phyloP scores from a whole-genome alignment of 2,797 vertebrate species.

The Phalanger gymnotis region DNA sequence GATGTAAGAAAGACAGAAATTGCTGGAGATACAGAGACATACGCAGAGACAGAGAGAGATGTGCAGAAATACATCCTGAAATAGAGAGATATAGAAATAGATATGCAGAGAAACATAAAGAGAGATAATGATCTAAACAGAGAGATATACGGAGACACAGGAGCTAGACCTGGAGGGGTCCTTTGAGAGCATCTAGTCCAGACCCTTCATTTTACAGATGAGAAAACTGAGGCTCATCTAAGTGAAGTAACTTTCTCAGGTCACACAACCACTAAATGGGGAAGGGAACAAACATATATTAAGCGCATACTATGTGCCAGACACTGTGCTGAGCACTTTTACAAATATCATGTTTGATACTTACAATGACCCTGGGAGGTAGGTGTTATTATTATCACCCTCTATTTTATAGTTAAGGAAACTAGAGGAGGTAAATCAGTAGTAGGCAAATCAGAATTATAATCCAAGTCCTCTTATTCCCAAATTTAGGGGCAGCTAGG shows the following conservation, averaged over 20 bases:
- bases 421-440: neutral
- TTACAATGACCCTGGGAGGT: neutral
- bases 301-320: neutral
- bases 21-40: neutral
- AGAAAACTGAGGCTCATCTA: neutral
- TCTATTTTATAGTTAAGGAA: neutral
- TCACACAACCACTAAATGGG: neutral
- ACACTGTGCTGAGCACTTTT: neutral
- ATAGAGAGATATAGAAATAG: no score
- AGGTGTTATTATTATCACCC: neutral
- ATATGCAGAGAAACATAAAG: neutral
- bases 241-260: neutral
- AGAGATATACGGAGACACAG: neutral
- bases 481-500: neutral
- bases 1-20: neutral
- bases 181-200: no score
- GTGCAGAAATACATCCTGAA: rapidly evolving
- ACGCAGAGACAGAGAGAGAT: no score
- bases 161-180: neutral
- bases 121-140: neutral
- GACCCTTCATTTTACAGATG: neutral
- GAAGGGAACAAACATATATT: neutral
- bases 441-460: neutral
- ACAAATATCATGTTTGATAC: neutral
- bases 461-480: neutral